Base-by-base conservation (phyloP, 2,797 vertebrate species). In the Ptychadena robeensis region DNA sequence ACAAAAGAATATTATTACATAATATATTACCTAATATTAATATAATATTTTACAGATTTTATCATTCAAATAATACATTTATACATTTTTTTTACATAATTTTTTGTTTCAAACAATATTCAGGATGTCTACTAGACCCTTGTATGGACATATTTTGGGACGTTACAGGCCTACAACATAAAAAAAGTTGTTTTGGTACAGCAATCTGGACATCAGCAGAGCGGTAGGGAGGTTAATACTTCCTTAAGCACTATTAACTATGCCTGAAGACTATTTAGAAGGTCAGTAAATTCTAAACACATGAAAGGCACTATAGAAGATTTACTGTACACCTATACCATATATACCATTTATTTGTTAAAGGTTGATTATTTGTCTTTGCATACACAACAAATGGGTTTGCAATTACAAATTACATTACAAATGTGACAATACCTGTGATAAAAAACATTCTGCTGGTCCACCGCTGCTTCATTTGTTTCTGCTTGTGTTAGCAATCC, bases 381-480 rank as follows among this genome's bases (percentile, higher is more conserved):
- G 4, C 2, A 9, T 27, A 61, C 57, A 61, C 27, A 25, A 61
- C 25, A 48, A 2, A 2, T 48, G 1, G 57, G 27, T 61, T 25
- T 61, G 59, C 59, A 61, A 28, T 61, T 61, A 61, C 59, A 61
- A 2, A 25, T 4, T 61, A n/a, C n/a, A n/a, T 28, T 61, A 28
- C 59, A 4, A 11, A 61, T 61, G 25, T 2, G 4, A 25, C 57
- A 61, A 22, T 18, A 48, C 44, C 7, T 48, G 44, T 22, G 44
- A 53, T 53, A 53, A 53, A n/a, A 22, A 53, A 11, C 44, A 22
- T 53, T 22, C 15, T 61, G n/a, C 32, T 38, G 31, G 32, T 28
- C 18, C 27, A 66, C 28, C 66, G 63, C 74, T 64, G 74, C 18
- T 77, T 77, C 37, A 77, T 65, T 63, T 66, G 37, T 77, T 65